phyloP scores from a whole-genome alignment of 2,797 vertebrate genomes.

The Scyliorhinus canicula region DNA sequence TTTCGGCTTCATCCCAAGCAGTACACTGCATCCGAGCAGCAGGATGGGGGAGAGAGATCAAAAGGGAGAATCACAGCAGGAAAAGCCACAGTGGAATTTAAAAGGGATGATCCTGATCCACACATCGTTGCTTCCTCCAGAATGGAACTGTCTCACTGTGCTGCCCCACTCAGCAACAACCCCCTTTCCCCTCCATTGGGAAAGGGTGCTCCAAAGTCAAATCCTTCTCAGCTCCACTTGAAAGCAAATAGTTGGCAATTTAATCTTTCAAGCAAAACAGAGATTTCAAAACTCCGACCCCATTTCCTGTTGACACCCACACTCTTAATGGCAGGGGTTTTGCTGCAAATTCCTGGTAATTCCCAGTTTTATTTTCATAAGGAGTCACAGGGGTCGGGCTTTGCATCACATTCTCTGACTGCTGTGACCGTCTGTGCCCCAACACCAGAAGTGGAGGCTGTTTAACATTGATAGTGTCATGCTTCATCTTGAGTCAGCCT shows the following conservation, averaged over 20 bases:
- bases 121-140: neutral
- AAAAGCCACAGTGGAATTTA: neutral
- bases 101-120: neutral
- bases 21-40: neutral
- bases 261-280: conserved; percentile 29
- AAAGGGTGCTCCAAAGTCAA: neutral
- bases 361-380: conserved; percentile 21
- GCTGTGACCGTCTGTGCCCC: neutral
- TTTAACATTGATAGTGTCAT: neutral
- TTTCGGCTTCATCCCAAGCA: neutral
- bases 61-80: neutral
- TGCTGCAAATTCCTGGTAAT: conserved; percentile 28
- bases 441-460: neutral
- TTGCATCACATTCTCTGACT: neutral
- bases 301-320: conserved; percentile 33
- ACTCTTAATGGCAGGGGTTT: neutral
- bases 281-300: conserved; percentile 14
- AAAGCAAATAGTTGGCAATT: neutral
- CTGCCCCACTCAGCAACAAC: neutral
- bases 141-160: neutral
- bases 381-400: neutral
- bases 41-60: neutral
- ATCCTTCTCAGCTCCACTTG: neutral
- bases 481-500: neutral
- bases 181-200: neutral